Conservation (phyloP, 2,113 vertebrate species). For the Corydoras sp. region DNA sequence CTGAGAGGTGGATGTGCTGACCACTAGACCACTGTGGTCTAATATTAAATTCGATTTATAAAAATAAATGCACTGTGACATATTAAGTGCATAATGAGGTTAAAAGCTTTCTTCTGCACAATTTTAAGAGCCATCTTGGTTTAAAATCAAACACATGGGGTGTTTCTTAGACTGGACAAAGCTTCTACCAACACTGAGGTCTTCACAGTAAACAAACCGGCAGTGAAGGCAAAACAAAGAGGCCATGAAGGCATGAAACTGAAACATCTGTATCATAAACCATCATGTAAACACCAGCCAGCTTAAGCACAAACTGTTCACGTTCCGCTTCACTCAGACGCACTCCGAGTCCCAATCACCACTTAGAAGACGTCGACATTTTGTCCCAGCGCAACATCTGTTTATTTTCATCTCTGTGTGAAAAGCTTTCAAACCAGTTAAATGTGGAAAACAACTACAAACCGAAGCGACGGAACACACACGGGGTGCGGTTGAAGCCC, state of each 20-base stretch:
- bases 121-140: too few species aligned
- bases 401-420: not conserved
- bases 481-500: too few species aligned
- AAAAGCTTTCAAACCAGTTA: not conserved
- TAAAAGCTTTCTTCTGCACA: too few species aligned
- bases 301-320: not conserved
- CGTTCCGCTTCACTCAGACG: not conserved
- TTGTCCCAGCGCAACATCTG: not conserved
- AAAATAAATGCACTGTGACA: too few species aligned
- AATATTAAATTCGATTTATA: too few species aligned
- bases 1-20: too few species aligned
- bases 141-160: too few species aligned
- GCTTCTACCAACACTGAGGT: not conserved
- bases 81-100: too few species aligned
- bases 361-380: not conserved
- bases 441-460: not conserved
- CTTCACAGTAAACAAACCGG: not conserved
- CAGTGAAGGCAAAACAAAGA: not conserved
- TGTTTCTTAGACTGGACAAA: not conserved
- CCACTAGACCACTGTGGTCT: too few species aligned
- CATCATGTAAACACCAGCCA: too few species aligned
- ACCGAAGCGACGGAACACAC: too few species aligned
- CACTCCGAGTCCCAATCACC: not conserved
- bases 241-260: conserved; percentile 28
- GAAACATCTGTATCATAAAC: conserved; percentile 28